Percentiles rank a stretch among this genome's conserved stretches.
phyloP scores from a whole-genome alignment of 2,888 invertebrate species.

The Ectobius pallidus region DNA sequence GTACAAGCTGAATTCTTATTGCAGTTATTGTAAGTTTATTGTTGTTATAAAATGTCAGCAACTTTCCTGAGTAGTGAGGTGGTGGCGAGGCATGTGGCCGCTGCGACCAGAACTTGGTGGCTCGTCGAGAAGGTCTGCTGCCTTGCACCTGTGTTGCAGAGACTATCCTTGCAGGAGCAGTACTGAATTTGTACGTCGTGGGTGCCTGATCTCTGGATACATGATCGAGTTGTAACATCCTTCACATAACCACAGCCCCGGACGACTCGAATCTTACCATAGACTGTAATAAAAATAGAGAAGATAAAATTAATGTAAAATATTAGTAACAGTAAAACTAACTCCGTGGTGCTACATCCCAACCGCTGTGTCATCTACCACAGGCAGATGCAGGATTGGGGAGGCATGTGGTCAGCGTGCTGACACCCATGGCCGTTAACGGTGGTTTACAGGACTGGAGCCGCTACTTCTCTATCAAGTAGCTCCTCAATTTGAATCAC shows the following conservation, averaged over 20 bases:
- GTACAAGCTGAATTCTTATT: conserved; percentile 6
- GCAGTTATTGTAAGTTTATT: conserved; percentile 12
- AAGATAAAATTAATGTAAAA: no score
- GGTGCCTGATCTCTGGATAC: conserved; percentile 73
- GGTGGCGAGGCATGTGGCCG: conserved; percentile 1
- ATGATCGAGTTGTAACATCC: conserved; percentile 61
- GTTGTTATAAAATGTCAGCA: conserved; percentile 33
- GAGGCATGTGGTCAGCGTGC: no score
- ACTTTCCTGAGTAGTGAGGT: conserved; percentile 17
- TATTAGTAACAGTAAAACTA: no score
- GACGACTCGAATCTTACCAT: conserved; percentile 76
- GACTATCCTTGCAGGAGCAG: conserved; percentile 77
- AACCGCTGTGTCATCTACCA: no score
- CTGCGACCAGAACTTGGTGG: conserved; percentile 4
- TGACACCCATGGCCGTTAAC: no score
- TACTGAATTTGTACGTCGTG: conserved; percentile 76
- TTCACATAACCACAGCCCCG: conserved; percentile 76
- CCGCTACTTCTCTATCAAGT: no score
- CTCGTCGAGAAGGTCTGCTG: background rate
- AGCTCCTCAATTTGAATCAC: no score
- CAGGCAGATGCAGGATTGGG: no score
- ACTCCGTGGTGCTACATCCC: no score
- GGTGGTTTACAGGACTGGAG: no score
- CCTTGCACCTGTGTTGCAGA: conserved; percentile 67
- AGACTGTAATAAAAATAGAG: conserved; percentile 75